Evolutionary conservation across 2,113 vertebrate species (phyloP), one percentile per base, ranked within the genome.

Genomic region (Copsychus sechellarum): DNA sequence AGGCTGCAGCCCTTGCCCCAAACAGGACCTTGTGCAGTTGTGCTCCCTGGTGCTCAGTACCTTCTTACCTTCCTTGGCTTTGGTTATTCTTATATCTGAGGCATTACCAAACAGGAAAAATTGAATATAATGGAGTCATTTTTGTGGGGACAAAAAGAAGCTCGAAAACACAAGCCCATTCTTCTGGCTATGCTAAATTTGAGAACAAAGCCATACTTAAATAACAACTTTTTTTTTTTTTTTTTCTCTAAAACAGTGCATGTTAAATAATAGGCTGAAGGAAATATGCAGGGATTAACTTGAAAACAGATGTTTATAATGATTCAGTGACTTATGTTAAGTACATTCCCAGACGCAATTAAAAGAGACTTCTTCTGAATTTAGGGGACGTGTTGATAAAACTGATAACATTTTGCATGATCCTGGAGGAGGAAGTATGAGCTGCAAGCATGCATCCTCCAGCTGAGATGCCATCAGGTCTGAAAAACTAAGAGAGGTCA

Each of bases 311-410:
- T 93, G 92, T 92, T 90, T 93, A 51, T 85, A 96, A 91, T 74
- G 56, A 87, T 64, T 88, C 64, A 3, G 5, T 93, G 78, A 78
- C 11, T 38, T 92, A 65, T 45, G 86, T 78, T 94, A 95, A 96
- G 82, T 92, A 82, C 93, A 96, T 96, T 94, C 67, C 92, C 95
- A 97, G 88, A 69, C 23, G 36, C 78, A 89, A 86, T 89, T 94
- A 90, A 83, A 96, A 47, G 76, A 92, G 91, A 72, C 64, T 79
- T 69, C 58, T 91, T 93, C 92, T 93, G 90, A 62, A 56, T 96
- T 82, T 88, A 92, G 56, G 93, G 94, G 94, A 95, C 92, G 64
- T 96, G 51, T 90, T 96, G 94, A 95, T 96, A 80, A 93, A 94
- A 67, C 87, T 88, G 90, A 96, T 94, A 97, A 94, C 86, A 87